These are phyloP conservation scores for Carabus problematicus DNA, from an alignment of 2,888 invertebrate species.

Conservation along the genomic window DNA sequence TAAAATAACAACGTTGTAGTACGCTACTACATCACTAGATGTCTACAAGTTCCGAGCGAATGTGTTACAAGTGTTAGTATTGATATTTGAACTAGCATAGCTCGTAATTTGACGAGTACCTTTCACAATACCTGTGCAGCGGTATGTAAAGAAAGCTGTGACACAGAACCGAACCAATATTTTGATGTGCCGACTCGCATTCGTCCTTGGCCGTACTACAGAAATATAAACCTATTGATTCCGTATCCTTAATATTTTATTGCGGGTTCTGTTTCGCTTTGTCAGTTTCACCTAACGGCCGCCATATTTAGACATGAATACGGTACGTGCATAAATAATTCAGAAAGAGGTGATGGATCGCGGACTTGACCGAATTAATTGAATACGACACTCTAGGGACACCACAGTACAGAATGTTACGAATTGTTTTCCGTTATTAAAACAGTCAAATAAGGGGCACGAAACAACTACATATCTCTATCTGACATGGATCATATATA, in stretches of 20 bases:
- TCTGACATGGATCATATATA: too few species aligned
- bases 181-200: constrained; percentile 7
- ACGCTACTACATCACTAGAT: constrained; percentile 4
- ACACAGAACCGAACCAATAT: background rate
- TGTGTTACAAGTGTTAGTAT: background rate
- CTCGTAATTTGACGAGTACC: constrained; percentile 13
- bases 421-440: too few species aligned
- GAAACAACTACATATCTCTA: too few species aligned
- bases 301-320: constrained; percentile 36
- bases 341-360: constrained; percentile 4
- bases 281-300: constrained; percentile 31
- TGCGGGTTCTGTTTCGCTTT: constrained; percentile 31
- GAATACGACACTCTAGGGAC: too few species aligned
- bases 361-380: constrained; percentile 10
- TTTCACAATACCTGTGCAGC: constrained; percentile 23
- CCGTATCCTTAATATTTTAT: constrained; percentile 43
- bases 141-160: constrained; percentile 1
- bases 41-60: background rate
- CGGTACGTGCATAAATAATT: constrained; percentile 31
- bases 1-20: background rate
- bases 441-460: too few species aligned
- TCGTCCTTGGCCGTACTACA: constrained; percentile 38
- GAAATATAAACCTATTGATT: constrained; percentile 43
- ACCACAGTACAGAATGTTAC: too few species aligned
- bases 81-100: constrained; percentile 13